Conservation (phyloP, 2,113 vertebrate species). For the Gadus chalcogrammus region DNA sequence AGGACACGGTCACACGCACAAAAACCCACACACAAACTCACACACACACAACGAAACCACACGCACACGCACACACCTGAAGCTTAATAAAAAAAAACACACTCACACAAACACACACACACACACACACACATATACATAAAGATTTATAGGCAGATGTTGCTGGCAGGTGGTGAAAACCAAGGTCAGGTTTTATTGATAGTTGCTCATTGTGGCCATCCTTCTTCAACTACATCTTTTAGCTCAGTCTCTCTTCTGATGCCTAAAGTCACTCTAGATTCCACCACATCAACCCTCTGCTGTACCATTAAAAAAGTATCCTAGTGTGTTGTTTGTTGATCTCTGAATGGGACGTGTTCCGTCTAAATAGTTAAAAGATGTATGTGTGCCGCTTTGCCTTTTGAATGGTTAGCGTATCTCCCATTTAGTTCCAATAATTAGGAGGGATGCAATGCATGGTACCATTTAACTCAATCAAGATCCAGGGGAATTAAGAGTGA, state of each 20-base stretch:
- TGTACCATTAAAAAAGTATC: too few species aligned
- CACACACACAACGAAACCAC: neutral
- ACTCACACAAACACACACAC: conserved; percentile 1
- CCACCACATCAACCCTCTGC: conserved; percentile 24
- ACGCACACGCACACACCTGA: neutral
- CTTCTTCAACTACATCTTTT: conserved; percentile 6
- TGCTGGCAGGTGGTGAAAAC: conserved; percentile 55
- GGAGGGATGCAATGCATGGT: too few species aligned
- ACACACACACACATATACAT: conserved; percentile 2
- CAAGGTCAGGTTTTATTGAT: conserved; percentile 60
- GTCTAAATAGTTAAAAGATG: neutral
- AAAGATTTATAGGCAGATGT: conserved; percentile 52
- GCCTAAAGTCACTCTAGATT: neutral
- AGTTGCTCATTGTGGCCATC: conserved; percentile 20
- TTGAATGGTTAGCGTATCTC: neutral
- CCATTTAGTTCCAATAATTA: neutral
- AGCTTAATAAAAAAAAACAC: neutral
- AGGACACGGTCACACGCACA: conserved; percentile 23
- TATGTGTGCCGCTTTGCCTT: neutral
- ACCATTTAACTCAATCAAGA: too few species aligned
- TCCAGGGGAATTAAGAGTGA: too few species aligned
- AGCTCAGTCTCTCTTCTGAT: too few species aligned
- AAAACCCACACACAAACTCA: conserved; percentile 12
- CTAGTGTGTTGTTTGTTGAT: too few species aligned
- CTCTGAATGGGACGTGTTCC: neutral